phyloP scores from a whole-genome alignment of 2,888 invertebrate genomes.

The Gisinianus flammeolus region DNA sequence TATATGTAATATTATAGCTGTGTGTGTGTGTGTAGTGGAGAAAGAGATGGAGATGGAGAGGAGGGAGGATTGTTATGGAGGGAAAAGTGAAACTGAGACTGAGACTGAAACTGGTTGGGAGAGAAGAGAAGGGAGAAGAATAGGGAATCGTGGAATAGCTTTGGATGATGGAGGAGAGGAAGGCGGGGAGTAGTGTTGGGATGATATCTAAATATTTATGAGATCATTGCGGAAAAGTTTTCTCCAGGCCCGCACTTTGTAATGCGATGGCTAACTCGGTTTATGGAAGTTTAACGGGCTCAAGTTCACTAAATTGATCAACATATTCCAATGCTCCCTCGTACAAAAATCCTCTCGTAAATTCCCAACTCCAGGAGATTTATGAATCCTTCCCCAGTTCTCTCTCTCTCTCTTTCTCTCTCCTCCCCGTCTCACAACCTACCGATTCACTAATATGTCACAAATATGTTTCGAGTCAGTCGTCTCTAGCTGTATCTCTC shows the following conservation, averaged over 20 bases:
- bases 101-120: too few species aligned
- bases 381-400: conserved; percentile 23
- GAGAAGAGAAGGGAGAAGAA: background rate
- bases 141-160: background rate
- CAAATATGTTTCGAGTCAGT: conserved; percentile 30
- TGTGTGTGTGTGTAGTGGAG: background rate
- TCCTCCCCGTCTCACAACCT: too few species aligned
- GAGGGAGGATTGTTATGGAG: too few species aligned
- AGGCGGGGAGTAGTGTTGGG: conserved; percentile 36
- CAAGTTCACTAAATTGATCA: conserved; percentile 43
- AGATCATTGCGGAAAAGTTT: conserved; percentile 46
- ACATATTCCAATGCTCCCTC: conserved; percentile 42
- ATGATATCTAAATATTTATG: conserved; percentile 49
- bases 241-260: conserved; percentile 41
- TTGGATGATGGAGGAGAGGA: background rate
- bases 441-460: conserved; percentile 26
- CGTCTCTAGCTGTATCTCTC: background rate
- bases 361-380: conserved; percentile 22
- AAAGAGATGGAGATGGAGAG: conserved; percentile 12
- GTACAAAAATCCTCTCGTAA: conserved; percentile 38
- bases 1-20: too few species aligned
- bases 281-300: conserved; percentile 47
- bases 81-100: conserved; percentile 12
- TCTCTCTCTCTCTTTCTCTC: too few species aligned
- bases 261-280: conserved; percentile 48